Evolutionary conservation across 2,797 vertebrate genomes (phyloP).

Genomic region (Molothrus aeneus): DNA sequence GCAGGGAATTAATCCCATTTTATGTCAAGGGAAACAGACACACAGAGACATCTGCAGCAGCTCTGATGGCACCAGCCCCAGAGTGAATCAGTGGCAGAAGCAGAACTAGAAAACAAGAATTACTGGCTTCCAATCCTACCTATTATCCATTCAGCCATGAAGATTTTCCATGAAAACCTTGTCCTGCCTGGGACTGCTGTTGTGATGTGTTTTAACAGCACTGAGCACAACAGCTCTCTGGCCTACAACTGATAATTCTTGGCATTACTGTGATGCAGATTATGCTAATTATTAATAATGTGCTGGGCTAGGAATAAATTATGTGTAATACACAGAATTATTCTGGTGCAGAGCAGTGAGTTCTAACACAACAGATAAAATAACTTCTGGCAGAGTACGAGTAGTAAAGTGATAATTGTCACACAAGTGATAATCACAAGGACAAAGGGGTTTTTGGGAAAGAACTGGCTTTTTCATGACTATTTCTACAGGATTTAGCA

Average conservation of each 20-base stretch:
- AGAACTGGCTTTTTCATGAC: background rate
- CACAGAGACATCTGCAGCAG: background rate
- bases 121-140: background rate
- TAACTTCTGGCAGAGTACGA: background rate
- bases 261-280: background rate
- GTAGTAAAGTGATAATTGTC: background rate
- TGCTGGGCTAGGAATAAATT: slow-evolving; percentile 10
- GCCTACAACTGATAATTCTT: background rate
- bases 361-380: background rate
- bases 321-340: background rate
- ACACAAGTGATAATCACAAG: background rate
- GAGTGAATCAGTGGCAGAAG: background rate
- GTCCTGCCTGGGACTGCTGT: background rate
- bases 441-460: background rate
- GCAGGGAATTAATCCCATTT: background rate
- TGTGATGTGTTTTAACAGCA: background rate
- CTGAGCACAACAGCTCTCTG: background rate
- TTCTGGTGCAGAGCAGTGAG: background rate
- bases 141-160: background rate
- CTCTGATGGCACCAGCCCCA: background rate
- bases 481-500: background rate
- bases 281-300: slow-evolving; percentile 44
- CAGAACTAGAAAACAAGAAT: background rate
- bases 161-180: background rate
- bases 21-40: background rate